Conservation (phyloP, 2,113 vertebrate species). For the Sapajus apella region DNA sequence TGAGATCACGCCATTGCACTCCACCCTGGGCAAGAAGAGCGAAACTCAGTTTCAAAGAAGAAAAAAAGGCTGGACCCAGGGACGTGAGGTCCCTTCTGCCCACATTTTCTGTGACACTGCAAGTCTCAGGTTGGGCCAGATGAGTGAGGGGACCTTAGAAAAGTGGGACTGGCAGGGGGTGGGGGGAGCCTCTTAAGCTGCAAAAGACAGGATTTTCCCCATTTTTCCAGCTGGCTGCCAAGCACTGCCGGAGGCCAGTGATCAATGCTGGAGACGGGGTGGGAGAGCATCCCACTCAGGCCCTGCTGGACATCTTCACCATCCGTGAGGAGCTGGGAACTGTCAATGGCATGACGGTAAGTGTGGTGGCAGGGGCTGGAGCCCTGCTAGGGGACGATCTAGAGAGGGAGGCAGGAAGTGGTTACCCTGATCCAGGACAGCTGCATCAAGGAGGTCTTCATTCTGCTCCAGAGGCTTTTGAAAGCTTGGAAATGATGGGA, state of each 20-base stretch:
- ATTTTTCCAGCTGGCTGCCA: conserved; percentile 89
- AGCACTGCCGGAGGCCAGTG: conserved; percentile 94
- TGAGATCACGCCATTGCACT: too few species aligned
- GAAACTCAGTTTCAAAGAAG: too few species aligned
- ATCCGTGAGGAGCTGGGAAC: conserved; percentile 99
- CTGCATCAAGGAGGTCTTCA: background rate
- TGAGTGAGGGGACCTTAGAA: background rate
- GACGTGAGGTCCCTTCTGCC: background rate
- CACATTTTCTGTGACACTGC: background rate
- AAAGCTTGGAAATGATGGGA: background rate
- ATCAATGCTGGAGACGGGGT: conserved; percentile 98
- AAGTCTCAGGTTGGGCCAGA: background rate
- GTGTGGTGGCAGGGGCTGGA: background rate
- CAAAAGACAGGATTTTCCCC: background rate
- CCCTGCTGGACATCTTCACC: conserved; percentile 97
- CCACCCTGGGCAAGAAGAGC: too few species aligned
- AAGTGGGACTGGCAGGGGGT: accelerated
- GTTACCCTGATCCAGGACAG: accelerated
- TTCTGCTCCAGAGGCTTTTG: background rate
- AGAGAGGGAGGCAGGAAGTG: too few species aligned
- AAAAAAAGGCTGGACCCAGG: background rate
- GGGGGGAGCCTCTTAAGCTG: accelerated
- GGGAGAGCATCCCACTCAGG: conserved; percentile 97
- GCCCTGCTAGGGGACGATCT: background rate
- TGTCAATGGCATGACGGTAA: conserved; percentile 98